Percentiles rank a stretch among this genome's conserved stretches.
Conservation (phyloP, 2,113 vertebrate species). For the Pipra filicauda region DNA sequence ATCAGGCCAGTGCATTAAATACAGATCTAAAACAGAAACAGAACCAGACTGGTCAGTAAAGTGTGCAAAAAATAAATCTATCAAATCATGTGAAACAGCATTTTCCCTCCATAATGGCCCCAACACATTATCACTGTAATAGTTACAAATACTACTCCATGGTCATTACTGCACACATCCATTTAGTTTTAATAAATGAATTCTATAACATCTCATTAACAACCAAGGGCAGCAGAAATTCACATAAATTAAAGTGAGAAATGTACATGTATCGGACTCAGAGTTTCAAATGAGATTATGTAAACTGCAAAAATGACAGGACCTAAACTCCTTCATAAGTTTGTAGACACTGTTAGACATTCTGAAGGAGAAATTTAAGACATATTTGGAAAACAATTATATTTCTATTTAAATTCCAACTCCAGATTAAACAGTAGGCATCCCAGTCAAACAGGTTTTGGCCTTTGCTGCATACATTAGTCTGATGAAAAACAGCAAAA, state of each 20-base stretch:
- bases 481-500: conserved; percentile 64
- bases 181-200: neutral
- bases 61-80: neutral
- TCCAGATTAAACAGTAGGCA: neutral
- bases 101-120: neutral
- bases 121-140: neutral
- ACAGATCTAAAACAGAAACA: conserved; percentile 76
- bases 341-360: neutral
- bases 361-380: neutral
- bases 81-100: neutral
- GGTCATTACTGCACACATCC: neutral
- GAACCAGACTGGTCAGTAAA: neutral
- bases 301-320: neutral
- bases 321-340: neutral
- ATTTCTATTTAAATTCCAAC: neutral
- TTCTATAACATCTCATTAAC: neutral
- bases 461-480: neutral
- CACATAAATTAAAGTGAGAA: neutral
- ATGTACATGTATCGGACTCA: neutral
- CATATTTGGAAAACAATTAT: neutral
- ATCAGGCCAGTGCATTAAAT: conserved; percentile 81
- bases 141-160: neutral
- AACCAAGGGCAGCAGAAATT: neutral
- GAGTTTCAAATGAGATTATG: neutral
- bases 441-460: neutral